Percentiles rank a stretch among this genome's conserved stretches.
Evolutionary conservation across 2,797 vertebrate species (phyloP).

Genomic region (Gymnoscopelus microlampas): DNA sequence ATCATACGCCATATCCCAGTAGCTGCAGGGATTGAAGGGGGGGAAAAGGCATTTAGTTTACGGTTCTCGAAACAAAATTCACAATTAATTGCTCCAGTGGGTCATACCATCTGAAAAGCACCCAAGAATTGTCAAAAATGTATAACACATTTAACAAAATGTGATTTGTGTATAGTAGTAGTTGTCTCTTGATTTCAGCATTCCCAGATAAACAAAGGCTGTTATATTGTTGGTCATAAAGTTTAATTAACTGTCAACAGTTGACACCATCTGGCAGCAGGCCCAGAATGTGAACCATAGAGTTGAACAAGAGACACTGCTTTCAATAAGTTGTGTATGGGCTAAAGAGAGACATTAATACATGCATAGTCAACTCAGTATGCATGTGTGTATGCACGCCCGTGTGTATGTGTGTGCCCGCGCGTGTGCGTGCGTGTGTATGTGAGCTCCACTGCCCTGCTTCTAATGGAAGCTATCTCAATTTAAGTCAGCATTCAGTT

Average conservation of each 20-base stretch:
- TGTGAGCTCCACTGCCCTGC: background rate
- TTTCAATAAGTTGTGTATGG: background rate
- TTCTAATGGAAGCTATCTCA: background rate
- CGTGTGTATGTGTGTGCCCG: slow-evolving; percentile 2
- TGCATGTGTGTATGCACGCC: background rate
- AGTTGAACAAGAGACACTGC: background rate
- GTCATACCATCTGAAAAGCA: background rate
- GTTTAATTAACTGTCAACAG: slow-evolving; percentile 17
- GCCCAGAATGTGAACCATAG: background rate
- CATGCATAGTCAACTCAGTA: background rate
- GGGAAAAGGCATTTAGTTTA: background rate
- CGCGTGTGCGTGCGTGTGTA: background rate
- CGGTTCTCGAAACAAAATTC: background rate
- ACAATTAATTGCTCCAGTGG: background rate
- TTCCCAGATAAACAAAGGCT: background rate
- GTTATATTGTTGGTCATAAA: background rate
- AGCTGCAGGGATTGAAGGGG: slow-evolving; percentile 78
- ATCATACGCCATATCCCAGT: slow-evolving; percentile 96
- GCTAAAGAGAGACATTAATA: background rate
- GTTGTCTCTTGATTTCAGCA: background rate
- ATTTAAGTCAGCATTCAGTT: too few species aligned
- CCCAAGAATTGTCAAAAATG: background rate
- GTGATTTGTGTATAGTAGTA: background rate
- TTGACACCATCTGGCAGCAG: slow-evolving; percentile 1
- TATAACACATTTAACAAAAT: background rate